Base-by-base conservation (phyloP, 1,140 invertebrate species). In the Drosophila pandora region DNA sequence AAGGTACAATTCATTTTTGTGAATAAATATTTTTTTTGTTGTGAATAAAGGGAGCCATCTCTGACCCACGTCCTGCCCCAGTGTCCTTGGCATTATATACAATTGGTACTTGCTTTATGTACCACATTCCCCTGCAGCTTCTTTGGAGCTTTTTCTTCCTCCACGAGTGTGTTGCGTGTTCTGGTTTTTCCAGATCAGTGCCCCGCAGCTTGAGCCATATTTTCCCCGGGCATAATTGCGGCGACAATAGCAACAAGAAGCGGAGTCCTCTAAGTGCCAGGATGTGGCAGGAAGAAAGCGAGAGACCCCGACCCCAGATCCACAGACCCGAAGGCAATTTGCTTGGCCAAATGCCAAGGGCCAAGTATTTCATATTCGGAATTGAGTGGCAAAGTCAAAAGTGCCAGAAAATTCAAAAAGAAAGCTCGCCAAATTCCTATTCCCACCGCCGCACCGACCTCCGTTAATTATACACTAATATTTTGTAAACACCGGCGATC, bases 151-250 rank as follows among this genome's bases (percentile, higher is more conserved):
- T 47, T 22, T 10, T 22, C 7, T 21, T 9, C 17, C 3, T 25
- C 6, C 41, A 43, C 41, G 57, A 39, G 30, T 65, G 48, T 54
- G 23, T 61, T 78, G 57, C 55, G 61, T 78, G 72, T 58, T 69
- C 58, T 64, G 52, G 50, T 69, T 76, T 79, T 79, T 79, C 68
- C 75, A 78, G 61, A 79, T 78, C 75, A 73, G 47, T 79, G 76
- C 69, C 34, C 62, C 37, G 50, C 37, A 72, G 48, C 62, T 60
- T 56, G 43, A 63, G 57, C 57, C 41, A 56, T 76, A 59, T 54
- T 63, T 68, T 76, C 17, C 23, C 39, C 65, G 52, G 58, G 59
- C 74, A 63, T 76, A 70, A 62, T 75, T 65, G 75, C 64, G 50
- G 41, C 41, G 34, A 13, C 50, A 57, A 34, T 41, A 37, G 17